phyloP scores from a whole-genome alignment of 2,888 invertebrate species.

The Torymus texanus region DNA sequence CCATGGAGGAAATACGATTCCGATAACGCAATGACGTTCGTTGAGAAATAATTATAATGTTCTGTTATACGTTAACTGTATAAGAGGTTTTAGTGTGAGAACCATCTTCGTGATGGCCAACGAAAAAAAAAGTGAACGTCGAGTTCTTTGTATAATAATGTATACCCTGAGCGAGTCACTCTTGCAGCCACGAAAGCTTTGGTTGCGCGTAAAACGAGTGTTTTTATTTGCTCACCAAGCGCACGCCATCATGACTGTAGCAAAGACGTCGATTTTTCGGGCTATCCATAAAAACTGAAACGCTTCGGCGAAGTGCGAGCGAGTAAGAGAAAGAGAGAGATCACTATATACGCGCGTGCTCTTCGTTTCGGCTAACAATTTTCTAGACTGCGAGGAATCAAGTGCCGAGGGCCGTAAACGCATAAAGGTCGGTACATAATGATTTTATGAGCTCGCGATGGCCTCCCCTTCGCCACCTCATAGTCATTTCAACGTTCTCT shows the following conservation, averaged over 20 bases:
- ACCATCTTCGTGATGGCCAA: no score
- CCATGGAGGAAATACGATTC: constrained; percentile 4
- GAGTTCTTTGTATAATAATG: no score
- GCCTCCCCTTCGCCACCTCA: constrained; percentile 58
- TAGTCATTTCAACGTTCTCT: constrained; percentile 53
- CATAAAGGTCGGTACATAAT: constrained; percentile 66
- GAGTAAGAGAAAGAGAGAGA: neutral
- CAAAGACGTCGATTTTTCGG: constrained; percentile 35
- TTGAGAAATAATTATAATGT: neutral
- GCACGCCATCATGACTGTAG: neutral
- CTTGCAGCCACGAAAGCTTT: constrained; percentile 29
- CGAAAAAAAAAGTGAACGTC: no score
- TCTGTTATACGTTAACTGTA: no score
- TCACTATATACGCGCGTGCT: constrained; percentile 15
- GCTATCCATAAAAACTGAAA: constrained; percentile 47
- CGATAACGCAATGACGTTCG: neutral
- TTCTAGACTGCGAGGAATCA: constrained; percentile 63
- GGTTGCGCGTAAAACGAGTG: constrained; percentile 11
- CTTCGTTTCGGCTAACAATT: constrained; percentile 55
- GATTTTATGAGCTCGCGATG: constrained; percentile 66
- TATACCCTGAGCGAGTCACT: no score
- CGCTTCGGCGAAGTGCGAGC: no score
- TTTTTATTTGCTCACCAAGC: constrained; percentile 30
- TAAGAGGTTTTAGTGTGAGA: no score
- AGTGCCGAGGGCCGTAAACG: constrained; percentile 63